Conservation (phyloP, 2,797 vertebrate genomes). For the Sebastes itinus region DNA sequence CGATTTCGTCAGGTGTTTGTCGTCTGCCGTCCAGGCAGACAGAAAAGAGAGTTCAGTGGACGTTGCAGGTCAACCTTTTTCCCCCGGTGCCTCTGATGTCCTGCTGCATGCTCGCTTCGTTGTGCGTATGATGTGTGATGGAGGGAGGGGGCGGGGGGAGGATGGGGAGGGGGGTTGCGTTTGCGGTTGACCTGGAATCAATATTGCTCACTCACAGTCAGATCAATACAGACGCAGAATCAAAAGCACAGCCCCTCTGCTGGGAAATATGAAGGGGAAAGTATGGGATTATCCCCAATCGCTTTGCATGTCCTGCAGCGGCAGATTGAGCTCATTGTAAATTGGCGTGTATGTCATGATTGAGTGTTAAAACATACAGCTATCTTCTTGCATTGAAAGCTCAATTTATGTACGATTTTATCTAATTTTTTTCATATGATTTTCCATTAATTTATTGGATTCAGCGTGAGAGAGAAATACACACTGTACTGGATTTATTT, state of each 20-base stretch:
- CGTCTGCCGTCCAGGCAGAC: slow-evolving; percentile 13
- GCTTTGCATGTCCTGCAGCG: not conserved
- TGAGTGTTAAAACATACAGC: not conserved
- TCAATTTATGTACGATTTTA: not conserved
- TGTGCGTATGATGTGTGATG: slow-evolving; percentile 8
- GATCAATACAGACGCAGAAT: slow-evolving; percentile 31
- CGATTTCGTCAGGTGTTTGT: slow-evolving; percentile 64
- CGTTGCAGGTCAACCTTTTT: slow-evolving; percentile 21
- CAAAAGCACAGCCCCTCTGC: not conserved
- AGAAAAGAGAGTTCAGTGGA: slow-evolving; percentile 44
- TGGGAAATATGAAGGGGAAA: slow-evolving; percentile 34
- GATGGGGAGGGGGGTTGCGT: not conserved
- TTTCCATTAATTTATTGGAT: not conserved
- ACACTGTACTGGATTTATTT: not conserved
- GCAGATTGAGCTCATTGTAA: not conserved
- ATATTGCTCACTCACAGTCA: slow-evolving; percentile 33
- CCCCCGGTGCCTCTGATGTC: slow-evolving; percentile 44
- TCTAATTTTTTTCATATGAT: not conserved
- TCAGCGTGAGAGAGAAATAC: not conserved
- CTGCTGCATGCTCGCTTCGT: slow-evolving; percentile 3
- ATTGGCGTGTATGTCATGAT: not conserved
- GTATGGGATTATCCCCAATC: slow-evolving; percentile 29
- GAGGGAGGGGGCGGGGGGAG: not conserved
- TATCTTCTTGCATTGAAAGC: not conserved
- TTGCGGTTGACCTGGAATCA: slow-evolving; percentile 42